Evolutionary conservation across 1,140 invertebrate genomes (phyloP), one percentile per base, ranked within the genome.

Genomic region (Semibalanus balanoides): DNA sequence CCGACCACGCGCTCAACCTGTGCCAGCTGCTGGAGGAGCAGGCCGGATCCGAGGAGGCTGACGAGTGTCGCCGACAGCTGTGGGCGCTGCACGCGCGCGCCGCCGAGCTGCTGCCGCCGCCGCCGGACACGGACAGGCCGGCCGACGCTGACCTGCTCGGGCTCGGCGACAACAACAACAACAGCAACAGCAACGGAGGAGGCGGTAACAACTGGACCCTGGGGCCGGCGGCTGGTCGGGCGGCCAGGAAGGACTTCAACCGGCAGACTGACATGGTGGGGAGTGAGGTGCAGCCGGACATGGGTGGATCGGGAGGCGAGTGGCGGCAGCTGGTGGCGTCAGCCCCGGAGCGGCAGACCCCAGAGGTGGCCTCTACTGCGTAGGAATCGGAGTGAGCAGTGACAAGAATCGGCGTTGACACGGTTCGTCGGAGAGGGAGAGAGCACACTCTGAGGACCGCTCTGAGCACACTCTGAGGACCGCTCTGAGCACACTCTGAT

Each of bases 1-100:
- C 92, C 22, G 85, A 89, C 74, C 91, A 93, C 78, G 88, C 89
- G 0, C 86, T 88, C 76, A 85, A 90, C 75, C 83, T 93, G 3
- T 87, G 87, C 30, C 85, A 85, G 73, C 81, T 92, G 0, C 84
- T 93, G 27, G 83, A 85, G 69, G 89, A 90, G 29, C 74, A 76
- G 19, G 77, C 76, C 3, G 78, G 78, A 74, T 51, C 73, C 9
- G 76, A 77, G 0, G 76, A 79, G 3, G 77, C 78, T 11, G 43
- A 71, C 0, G 40, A 28, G n/a, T 76, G 64, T 30, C 30, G 40
- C 1, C 75, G 70, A 30, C 30, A 74, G 25, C 75, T 81, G 30
- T 76, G 78, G 27, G 30, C 76, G 31, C 31, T 80, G 14, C 78
- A 76, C 31, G 29, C 40, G 31, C 70, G 76, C 29, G 76, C 77